Base-by-base conservation (phyloP, 2,113 vertebrate species). In the Carassius auratus region DNA sequence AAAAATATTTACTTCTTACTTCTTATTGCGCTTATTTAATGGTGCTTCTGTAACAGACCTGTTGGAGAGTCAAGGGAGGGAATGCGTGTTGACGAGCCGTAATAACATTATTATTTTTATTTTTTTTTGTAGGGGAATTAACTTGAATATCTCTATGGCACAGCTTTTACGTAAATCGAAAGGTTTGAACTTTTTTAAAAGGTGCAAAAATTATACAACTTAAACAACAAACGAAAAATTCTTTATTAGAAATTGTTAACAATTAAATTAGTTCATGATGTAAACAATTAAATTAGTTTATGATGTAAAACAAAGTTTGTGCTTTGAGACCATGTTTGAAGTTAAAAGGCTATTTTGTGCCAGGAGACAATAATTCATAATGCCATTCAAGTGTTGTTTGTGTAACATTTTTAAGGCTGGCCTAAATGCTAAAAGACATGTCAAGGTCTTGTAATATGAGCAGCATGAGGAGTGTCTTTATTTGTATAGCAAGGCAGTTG, bases 291-390 rank as follows among this genome's bases (percentile, higher is more conserved):
- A 26, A 26, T 26, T 26, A 26, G 26, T 26, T 26, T 26, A 26
- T 26, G 26, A 26, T 26, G 26, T 26, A 26, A 26, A 26, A 79
- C 33, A 42, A 8, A 45, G n/a, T 15, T 62, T 64, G 77, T 80
- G 77, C 77, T 80, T 64, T 79, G 17, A 62, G 17, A 80, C 77
- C 77, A 64, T 62, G 36, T 62, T 15, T 45, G 8, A 57, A 62
- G 55, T 57, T 62, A 62, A 79, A 42, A 23, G 42, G 42, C 42
- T 45, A 45, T 45, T 9, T 45, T 45, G 42, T 45, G 42, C 8
- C 45, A 48, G 73, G 59, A 9, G 59, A 61, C 21, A 3, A n/a
- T 19, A n/a, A 3, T 61, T 21, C 7, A 61, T 48, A 48, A 57
- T n/a, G 69, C 12, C 38, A 38, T 78, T 78, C 19, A 78, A 78